Percentiles rank a stretch among this genome's conserved stretches.
Evolutionary conservation across 2,113 vertebrate genomes (phyloP).

Genomic region (Halichoeres trimaculatus): DNA sequence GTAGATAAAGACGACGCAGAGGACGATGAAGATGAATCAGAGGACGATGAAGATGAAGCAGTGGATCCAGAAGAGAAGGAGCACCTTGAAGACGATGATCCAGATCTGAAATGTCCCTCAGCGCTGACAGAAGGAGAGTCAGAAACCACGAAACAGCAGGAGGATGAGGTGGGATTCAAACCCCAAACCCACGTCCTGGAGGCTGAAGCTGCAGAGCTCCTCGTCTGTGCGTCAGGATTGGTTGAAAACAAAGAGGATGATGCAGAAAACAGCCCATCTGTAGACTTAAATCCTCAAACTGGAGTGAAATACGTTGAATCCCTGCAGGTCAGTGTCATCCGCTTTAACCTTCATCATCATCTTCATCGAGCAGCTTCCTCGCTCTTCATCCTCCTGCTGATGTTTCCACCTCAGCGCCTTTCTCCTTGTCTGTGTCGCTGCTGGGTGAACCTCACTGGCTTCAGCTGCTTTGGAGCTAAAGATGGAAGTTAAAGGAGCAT

Average conservation of each 20-base stretch:
- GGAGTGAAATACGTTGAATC: background rate
- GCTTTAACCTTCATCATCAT: slow-evolving; percentile 22
- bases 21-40: background rate
- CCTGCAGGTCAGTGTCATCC: slow-evolving; percentile 71
- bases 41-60: background rate
- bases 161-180: background rate
- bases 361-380: no score
- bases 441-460: slow-evolving; percentile 8
- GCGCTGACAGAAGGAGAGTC: no score
- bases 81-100: background rate
- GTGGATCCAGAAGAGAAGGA: background rate
- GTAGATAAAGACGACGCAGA: no score
- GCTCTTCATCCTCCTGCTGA: slow-evolving; percentile 28
- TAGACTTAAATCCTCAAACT: no score
- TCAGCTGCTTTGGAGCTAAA: no score
- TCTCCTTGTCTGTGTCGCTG: background rate
- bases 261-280: background rate
- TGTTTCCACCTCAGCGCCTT: slow-evolving; percentile 3
- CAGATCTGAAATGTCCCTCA: no score
- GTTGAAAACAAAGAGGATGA: no score
- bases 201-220: background rate
- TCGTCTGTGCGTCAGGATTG: background rate
- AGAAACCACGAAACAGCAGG: no score
- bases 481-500: no score
- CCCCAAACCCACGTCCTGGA: background rate